phyloP scores from a whole-genome alignment of 2,888 invertebrate genomes.

The Catocala sponsa region DNA sequence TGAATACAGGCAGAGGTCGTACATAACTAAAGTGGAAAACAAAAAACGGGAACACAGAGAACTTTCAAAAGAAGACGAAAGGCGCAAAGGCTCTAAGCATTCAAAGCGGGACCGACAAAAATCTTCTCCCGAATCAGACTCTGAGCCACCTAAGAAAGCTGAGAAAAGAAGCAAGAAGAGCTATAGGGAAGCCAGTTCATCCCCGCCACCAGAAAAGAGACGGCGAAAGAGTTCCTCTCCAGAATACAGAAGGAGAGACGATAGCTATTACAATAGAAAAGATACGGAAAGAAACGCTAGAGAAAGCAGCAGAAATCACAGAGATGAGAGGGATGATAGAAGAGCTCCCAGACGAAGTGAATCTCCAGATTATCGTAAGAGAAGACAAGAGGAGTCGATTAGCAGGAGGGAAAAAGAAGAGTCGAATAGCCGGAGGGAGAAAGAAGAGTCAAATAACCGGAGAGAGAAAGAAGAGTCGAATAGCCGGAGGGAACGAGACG shows the following conservation, averaged over 20 bases:
- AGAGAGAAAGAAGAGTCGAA: too few relatives aligned
- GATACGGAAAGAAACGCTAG: slow-evolving; percentile 50
- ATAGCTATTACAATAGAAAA: slow-evolving; percentile 50
- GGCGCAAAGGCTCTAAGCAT: slow-evolving; percentile 56
- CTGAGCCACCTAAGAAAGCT: slow-evolving; percentile 56
- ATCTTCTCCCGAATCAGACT: slow-evolving; percentile 67
- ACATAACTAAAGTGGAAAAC: slow-evolving; percentile 74
- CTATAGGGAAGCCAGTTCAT: slow-evolving; percentile 62
- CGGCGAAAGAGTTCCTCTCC: slow-evolving; percentile 69
- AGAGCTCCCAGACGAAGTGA: slow-evolving; percentile 54
- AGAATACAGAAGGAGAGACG: slow-evolving; percentile 53
- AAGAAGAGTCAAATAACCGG: slow-evolving; percentile 32
- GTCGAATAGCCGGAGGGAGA: slow-evolving; percentile 52
- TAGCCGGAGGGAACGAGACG: too few relatives aligned
- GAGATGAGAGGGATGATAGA: slow-evolving; percentile 57
- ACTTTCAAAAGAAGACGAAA: slow-evolving; percentile 63
- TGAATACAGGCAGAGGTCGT: slow-evolving; percentile 68
- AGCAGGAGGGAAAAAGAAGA: slow-evolving; percentile 49
- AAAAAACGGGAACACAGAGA: slow-evolving; percentile 66
- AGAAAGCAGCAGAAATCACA: slow-evolving; percentile 53
- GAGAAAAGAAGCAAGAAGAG: slow-evolving; percentile 66
- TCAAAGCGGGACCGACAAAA: slow-evolving; percentile 65
- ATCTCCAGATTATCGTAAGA: slow-evolving; percentile 51
- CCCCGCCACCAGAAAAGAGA: slow-evolving; percentile 75
- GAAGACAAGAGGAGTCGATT: slow-evolving; percentile 41